Base-by-base conservation (phyloP, 2,888 invertebrate species). In the Sisyra terminalis region DNA sequence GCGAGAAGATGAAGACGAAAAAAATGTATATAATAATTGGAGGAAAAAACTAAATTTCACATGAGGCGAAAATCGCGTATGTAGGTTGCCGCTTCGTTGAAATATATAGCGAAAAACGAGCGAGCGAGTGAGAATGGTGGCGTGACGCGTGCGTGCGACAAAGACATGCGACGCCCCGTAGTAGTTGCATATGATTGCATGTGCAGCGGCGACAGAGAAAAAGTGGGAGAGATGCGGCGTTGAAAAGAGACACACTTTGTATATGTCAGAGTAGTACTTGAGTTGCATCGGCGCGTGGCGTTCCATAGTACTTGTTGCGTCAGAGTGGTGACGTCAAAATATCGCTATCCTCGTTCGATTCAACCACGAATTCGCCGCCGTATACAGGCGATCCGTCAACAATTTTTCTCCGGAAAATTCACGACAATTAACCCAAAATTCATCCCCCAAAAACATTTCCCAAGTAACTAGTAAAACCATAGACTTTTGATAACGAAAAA, bases 231-330 rank as follows among this genome's bases (percentile, higher is more conserved):
- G 53, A 52, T 51, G 52, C 53, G 57, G 47, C 45, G 50, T 46
- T 49, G 50, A 47, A 49, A 50, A 51, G 51, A 51, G 50, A 52
- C 59, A 60, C 60, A 58, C 59, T 47, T 45, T 45, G 38, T 45
- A 38, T 46, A 58, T 43, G 35, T 43, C 24, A 24, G 24, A 24
- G 24, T 24, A 24, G 47, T 47, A 45, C 45, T 45, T 47, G 42
- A 45, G 46, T 46, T 46, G 58, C 58, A 61, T 58, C 59, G 61
- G 63, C 63, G 63, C 43, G 31, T 37, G 38, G 31, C 59, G 61
- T 62, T 62, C 62, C 43, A 43, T 18, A 29, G 24, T 61, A 64
- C 63, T 63, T 63, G 63, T 64, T 63, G 63, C 62, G 61, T 63
- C 61, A 61, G 58, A 57, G 56, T 47, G 58, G 59, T 61, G 61